phyloP scores from a whole-genome alignment of 1,140 invertebrate genomes.

The Drosophila equinoxialis region DNA sequence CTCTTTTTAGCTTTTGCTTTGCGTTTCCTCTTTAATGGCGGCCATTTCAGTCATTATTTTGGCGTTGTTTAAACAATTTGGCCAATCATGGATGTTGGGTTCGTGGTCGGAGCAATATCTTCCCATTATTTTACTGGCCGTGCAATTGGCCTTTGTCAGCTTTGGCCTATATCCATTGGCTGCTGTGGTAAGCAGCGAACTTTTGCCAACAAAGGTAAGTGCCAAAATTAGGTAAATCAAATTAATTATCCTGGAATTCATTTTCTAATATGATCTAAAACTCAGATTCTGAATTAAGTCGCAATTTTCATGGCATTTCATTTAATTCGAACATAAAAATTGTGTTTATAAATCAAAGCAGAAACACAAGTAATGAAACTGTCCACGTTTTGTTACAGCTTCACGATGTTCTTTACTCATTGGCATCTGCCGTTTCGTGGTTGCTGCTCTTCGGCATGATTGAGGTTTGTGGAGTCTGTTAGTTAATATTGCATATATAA shows the following conservation, averaged over 20 bases:
- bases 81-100: slow-evolving; percentile 30
- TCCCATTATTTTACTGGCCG: slow-evolving; percentile 58
- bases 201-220: slow-evolving; percentile 71
- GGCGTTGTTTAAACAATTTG: slow-evolving; percentile 59
- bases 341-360: too few relatives aligned
- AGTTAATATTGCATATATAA: too few relatives aligned
- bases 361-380: too few relatives aligned
- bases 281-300: too few relatives aligned
- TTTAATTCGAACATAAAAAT: too few relatives aligned
- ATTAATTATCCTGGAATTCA: background rate
- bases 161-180: slow-evolving; percentile 67
- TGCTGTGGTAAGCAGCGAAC: slow-evolving; percentile 65
- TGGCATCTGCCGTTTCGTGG: slow-evolving; percentile 60
- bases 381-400: slow-evolving; percentile 29
- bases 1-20: slow-evolving; percentile 47
- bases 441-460: slow-evolving; percentile 70
- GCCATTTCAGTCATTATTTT: slow-evolving; percentile 47
- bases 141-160: slow-evolving; percentile 62
- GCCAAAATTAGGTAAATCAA: background rate
- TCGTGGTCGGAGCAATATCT: slow-evolving; percentile 40
- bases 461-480: slow-evolving; percentile 43
- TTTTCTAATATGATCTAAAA: too few relatives aligned
- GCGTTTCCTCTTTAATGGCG: slow-evolving; percentile 60
- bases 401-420: slow-evolving; percentile 62
- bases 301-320: too few relatives aligned